Evolutionary conservation across 2,797 vertebrate genomes (phyloP).

Genomic region (Tragopan temminckii): DNA sequence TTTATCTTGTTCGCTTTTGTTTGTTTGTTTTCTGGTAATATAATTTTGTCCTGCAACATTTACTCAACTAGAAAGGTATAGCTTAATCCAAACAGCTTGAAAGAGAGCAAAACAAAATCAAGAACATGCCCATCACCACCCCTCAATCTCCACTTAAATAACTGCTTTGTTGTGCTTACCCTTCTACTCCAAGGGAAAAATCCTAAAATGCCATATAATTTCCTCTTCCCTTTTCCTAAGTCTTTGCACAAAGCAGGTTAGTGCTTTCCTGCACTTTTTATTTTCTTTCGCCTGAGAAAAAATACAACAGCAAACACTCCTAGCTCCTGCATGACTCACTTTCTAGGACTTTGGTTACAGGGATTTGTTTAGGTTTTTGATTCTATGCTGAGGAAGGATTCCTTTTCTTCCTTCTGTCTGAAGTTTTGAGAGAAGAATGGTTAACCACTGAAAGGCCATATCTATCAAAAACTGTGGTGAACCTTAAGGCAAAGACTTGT

Average conservation of each 20-base stretch:
- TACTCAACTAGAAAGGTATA: not conserved
- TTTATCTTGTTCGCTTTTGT: not conserved
- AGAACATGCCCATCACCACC: not conserved
- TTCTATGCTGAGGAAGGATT: not conserved
- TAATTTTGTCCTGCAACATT: not conserved
- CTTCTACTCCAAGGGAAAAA: not conserved
- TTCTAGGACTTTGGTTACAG: not conserved
- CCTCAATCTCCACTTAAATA: not conserved
- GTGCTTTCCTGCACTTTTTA: not conserved
- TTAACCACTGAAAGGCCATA: conserved; percentile 26
- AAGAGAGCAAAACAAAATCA: not conserved
- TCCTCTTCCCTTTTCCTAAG: not conserved
- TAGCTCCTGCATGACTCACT: not conserved
- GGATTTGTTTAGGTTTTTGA: not conserved
- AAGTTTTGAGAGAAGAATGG: not conserved
- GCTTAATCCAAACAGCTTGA: not conserved
- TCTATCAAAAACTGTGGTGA: conserved; percentile 29
- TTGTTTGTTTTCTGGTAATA: not conserved
- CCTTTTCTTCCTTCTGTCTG: not conserved
- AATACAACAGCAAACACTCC: not conserved
- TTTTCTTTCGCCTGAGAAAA: not conserved
- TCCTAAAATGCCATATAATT: not conserved
- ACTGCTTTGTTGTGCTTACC: not conserved
- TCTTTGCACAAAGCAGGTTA: not conserved
- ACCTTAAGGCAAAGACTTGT: not conserved